These are phyloP conservation scores for Trichogramma dendrolimi DNA, from an alignment of 2,888 invertebrate genomes.

Conservation along the genomic window DNA sequence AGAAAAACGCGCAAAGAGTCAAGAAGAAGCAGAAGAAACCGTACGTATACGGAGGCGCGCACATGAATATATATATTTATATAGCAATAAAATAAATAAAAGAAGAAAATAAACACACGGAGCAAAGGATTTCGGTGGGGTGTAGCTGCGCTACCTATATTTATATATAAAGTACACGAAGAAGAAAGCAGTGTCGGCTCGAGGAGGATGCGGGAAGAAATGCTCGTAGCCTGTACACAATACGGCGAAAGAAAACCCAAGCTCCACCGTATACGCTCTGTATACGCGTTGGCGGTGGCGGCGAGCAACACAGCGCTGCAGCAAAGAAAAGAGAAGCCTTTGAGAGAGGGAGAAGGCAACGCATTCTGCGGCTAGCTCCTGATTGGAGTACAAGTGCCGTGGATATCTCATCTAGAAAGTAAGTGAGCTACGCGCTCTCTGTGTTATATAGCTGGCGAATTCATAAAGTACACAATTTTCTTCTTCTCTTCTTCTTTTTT, in stretches of 20 bases:
- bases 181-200: background rate
- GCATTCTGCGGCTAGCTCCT: constrained; percentile 17
- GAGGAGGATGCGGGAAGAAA: constrained; percentile 10
- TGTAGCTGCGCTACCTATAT: background rate
- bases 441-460: too few relatives aligned
- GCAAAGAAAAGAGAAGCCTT: background rate
- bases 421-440: too few relatives aligned
- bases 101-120: constrained; percentile 12
- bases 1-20: constrained; percentile 25
- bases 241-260: too few relatives aligned
- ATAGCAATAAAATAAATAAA: background rate
- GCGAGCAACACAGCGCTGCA: too few relatives aligned
- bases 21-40: constrained; percentile 5
- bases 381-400: constrained; percentile 25
- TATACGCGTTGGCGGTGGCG: too few relatives aligned
- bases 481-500: too few relatives aligned
- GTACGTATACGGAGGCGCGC: too few relatives aligned
- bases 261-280: too few relatives aligned
- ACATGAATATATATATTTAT: too few relatives aligned
- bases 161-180: background rate
- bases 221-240: background rate
- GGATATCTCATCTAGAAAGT: constrained; percentile 2
- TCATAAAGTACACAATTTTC: too few relatives aligned
- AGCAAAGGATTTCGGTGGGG: constrained; percentile 19
- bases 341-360: background rate